Conservation (phyloP, 2,888 invertebrate species). For the Orthonevra nobilis region DNA sequence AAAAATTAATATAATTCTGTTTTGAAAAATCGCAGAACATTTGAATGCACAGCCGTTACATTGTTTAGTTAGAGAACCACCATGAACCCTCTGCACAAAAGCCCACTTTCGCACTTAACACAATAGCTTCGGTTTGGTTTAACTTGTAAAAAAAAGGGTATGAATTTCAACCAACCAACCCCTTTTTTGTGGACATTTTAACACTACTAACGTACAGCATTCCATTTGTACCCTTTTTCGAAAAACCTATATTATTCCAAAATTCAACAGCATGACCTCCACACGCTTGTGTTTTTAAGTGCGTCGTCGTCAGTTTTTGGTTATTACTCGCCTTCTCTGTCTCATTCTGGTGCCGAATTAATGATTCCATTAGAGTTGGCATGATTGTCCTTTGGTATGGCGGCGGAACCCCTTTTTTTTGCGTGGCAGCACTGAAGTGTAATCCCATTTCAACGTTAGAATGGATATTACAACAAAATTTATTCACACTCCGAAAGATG, state of each 20-base stretch:
- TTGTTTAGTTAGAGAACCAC: conserved; percentile 43
- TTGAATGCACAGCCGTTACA: conserved; percentile 42
- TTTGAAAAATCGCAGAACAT: conserved; percentile 10
- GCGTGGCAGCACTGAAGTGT: conserved; percentile 63
- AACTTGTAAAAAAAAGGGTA: too few species aligned
- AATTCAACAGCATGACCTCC: conserved; percentile 45
- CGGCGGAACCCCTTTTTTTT: conserved; percentile 30
- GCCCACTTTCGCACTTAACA: conserved; percentile 46
- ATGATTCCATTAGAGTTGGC: conserved; percentile 33
- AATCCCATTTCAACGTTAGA: conserved; percentile 57
- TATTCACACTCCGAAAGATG: conserved; percentile 52
- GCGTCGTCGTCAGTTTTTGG: conserved; percentile 27
- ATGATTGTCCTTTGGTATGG: not conserved
- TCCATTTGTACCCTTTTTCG: conserved; percentile 44
- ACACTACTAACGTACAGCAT: conserved; percentile 31
- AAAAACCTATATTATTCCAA: too few species aligned
- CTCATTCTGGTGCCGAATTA: conserved; percentile 10
- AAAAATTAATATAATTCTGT: not conserved
- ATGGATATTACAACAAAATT: conserved; percentile 63
- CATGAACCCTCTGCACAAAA: conserved; percentile 21
- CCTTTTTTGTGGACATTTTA: conserved; percentile 9
- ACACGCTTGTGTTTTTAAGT: conserved; percentile 22
- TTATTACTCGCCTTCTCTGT: not conserved
- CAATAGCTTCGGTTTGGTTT: conserved; percentile 16
- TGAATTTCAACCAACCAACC: too few species aligned